phyloP scores from a whole-genome alignment of 2,113 vertebrate genomes.

The Acanthochromis polyacanthus region DNA sequence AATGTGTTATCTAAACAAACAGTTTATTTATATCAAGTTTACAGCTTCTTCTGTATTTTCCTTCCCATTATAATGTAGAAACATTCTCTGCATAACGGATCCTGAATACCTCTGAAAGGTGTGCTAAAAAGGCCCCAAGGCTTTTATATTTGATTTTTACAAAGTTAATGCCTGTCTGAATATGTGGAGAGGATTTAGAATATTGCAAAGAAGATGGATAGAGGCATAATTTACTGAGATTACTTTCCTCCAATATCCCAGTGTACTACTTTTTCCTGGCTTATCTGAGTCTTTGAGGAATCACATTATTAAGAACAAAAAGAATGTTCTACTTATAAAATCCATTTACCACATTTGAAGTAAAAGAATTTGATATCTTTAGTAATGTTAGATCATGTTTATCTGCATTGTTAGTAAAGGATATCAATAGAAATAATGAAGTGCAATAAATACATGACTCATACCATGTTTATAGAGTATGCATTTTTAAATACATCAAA shows the following conservation, averaged over 20 bases:
- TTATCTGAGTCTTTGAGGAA: neutral
- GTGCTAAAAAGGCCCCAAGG: conserved; percentile 3
- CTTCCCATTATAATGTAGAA: neutral
- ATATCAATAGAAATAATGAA: neutral
- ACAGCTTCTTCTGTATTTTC: neutral
- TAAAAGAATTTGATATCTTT: neutral
- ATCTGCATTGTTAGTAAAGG: neutral
- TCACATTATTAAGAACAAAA: neutral
- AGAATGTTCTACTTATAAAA: neutral
- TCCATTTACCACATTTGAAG: neutral
- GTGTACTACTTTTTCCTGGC: neutral
- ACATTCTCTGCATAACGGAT: conserved; percentile 1
- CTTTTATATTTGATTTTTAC: conserved; percentile 43
- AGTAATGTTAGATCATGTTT: neutral
- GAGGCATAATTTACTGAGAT: conserved; percentile 29
- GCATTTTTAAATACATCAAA: neutral
- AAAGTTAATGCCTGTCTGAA: conserved; percentile 31
- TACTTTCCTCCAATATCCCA: neutral
- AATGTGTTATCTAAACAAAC: too few species aligned
- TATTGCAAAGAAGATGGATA: neutral
- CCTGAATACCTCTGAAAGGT: conserved; percentile 17
- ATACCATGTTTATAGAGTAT: too few species aligned
- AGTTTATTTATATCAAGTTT: too few species aligned
- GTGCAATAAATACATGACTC: neutral
- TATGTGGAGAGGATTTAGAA: conserved; percentile 32